Conservation (phyloP, 2,888 invertebrate genomes). For the Drosophila fulvimacula region DNA sequence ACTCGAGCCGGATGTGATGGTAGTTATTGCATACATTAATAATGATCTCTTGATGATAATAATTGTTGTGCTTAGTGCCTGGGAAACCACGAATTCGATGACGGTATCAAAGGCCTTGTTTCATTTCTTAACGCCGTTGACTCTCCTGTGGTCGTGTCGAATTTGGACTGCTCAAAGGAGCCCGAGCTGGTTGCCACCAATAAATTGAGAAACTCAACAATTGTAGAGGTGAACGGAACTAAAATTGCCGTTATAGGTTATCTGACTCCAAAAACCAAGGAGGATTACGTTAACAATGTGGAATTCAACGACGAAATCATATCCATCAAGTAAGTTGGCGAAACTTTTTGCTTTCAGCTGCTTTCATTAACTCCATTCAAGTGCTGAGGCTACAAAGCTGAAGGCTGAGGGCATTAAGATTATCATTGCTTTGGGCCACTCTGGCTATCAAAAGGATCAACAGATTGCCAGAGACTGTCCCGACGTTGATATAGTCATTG, state of each 20-base stretch:
- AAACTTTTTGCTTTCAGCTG: fast-evolving
- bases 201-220: constrained; percentile 86
- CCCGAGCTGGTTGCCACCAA: constrained; percentile 86
- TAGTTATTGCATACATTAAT: constrained; percentile 84
- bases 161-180: constrained; percentile 89
- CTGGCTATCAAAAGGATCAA: constrained; percentile 91
- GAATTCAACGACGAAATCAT: constrained; percentile 89
- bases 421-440: constrained; percentile 95
- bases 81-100: constrained; percentile 97
- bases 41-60: not conserved
- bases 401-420: constrained; percentile 89
- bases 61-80: constrained; percentile 87
- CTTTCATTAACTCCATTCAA: constrained; percentile 29
- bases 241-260: constrained; percentile 94
- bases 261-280: constrained; percentile 91
- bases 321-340: constrained; percentile 86
- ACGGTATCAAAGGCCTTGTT: constrained; percentile 89
- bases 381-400: constrained; percentile 88
- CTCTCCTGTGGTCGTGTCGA: constrained; percentile 91
- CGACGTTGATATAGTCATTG: constrained; percentile 93
- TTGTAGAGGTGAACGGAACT: constrained; percentile 88
- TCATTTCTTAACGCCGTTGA: constrained; percentile 90
- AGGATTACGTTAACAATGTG: constrained; percentile 84
- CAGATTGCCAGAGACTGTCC: constrained; percentile 91
- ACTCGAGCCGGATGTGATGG: constrained; percentile 93